Percentiles rank a stretch among this genome's conserved stretches.
phyloP scores from a whole-genome alignment of 2,888 invertebrate genomes.

The Colletes collaris region DNA sequence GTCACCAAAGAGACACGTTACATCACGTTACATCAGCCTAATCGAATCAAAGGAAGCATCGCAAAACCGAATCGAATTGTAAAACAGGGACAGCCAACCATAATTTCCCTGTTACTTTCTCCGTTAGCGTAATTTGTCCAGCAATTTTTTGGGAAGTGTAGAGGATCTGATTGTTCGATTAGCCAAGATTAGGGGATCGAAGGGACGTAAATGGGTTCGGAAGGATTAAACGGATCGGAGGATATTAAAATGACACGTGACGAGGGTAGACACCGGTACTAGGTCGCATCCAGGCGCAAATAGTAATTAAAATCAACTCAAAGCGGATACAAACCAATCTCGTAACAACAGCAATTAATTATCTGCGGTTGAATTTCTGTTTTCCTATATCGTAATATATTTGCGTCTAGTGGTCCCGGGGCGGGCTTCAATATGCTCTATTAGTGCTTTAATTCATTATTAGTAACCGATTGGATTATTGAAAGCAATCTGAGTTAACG shows the following conservation, averaged over 20 bases:
- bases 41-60: conserved; percentile 22
- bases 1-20: conserved; percentile 16
- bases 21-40: conserved; percentile 17
- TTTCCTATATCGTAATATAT: too few relatives aligned
- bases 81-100: not conserved
- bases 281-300: not conserved
- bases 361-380: too few relatives aligned
- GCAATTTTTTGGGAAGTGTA: not conserved
- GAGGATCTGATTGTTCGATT: conserved; percentile 14
- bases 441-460: too few relatives aligned
- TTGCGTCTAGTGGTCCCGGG: too few relatives aligned
- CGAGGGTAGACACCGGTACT: conserved; percentile 34
- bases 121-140: too few relatives aligned
- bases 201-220: not conserved
- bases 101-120: not conserved
- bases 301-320: not conserved
- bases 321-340: not conserved
- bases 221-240: conserved; percentile 39
- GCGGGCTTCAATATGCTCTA: too few relatives aligned
- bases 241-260: conserved; percentile 47
- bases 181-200: conserved; percentile 8
- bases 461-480: too few relatives aligned
- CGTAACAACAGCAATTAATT: too few relatives aligned
- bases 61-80: conserved; percentile 14
- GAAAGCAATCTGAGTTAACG: too few relatives aligned